phyloP scores from a whole-genome alignment of 1,140 invertebrate species.

The Goniozus legneri region DNA sequence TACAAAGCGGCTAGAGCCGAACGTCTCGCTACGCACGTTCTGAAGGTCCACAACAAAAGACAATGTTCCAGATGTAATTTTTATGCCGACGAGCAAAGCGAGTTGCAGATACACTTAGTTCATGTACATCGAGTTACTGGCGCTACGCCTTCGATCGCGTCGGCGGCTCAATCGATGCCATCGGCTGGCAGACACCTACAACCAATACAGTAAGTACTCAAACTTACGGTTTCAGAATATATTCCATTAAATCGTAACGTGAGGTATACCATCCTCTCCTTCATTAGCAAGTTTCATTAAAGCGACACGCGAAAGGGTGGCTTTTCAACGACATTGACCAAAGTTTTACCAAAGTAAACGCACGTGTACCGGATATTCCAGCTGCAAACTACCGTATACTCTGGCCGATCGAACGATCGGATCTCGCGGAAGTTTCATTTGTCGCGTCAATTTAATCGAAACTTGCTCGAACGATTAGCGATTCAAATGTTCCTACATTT shows the following conservation, averaged over 20 bases:
- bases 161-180: slow-evolving; percentile 13
- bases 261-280: background rate
- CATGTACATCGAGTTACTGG: slow-evolving; percentile 54
- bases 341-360: background rate
- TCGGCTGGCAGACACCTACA: slow-evolving; percentile 28
- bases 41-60: slow-evolving; percentile 87
- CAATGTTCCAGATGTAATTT: slow-evolving; percentile 84
- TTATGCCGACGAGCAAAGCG: slow-evolving; percentile 74
- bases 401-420: too few relatives aligned
- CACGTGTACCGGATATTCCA: too few relatives aligned
- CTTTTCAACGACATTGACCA: background rate
- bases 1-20: slow-evolving; percentile 87
- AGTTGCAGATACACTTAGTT: slow-evolving; percentile 70
- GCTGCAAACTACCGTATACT: too few relatives aligned
- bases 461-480: slow-evolving; percentile 13
- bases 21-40: slow-evolving; percentile 79
- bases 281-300: background rate
- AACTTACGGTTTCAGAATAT: background rate
- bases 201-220: slow-evolving; percentile 37
- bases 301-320: background rate
- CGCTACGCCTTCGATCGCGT: slow-evolving; percentile 19
- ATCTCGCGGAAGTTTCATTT: slow-evolving; percentile 11
- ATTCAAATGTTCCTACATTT: slow-evolving; percentile 4
- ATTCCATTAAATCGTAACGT: too few relatives aligned
- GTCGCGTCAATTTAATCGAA: slow-evolving; percentile 18